These are phyloP conservation scores for Aurelia sp. DNA, from an alignment of 30 jellyfish, hydroid and myxozoan species.

Conservation along the genomic window DNA sequence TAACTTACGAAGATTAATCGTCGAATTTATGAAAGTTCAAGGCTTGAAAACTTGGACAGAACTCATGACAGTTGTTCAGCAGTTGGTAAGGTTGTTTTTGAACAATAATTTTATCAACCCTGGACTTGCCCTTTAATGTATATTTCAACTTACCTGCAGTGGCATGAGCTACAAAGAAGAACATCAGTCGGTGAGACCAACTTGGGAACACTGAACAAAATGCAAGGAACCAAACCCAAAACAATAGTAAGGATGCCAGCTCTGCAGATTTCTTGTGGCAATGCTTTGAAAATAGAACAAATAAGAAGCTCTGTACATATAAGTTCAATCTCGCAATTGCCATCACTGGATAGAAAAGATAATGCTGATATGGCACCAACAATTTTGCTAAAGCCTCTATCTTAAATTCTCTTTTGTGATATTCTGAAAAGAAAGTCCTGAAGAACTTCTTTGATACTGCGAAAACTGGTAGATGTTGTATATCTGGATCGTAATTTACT, in stretches of 20 bases:
- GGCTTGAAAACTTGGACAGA: too few relatives aligned
- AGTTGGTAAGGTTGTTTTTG: too few relatives aligned
- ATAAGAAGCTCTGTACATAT: constrained; percentile 88
- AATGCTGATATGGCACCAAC: constrained; percentile 82
- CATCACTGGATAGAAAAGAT: constrained; percentile 85
- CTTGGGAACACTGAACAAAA: constrained; percentile 66
- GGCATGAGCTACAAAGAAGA: constrained; percentile 80
- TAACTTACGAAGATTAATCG: too few relatives aligned
- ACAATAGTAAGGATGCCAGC: constrained; percentile 38
- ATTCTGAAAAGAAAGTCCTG: constrained; percentile 77
- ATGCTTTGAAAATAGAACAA: constrained; percentile 28
- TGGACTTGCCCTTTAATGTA: too few relatives aligned
- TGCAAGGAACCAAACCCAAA: constrained; percentile 80
- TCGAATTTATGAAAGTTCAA: too few relatives aligned
- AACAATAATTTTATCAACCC: too few relatives aligned
- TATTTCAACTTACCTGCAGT: constrained; percentile 75
- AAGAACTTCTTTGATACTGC: constrained; percentile 87
- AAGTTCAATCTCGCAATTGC: constrained; percentile 90
- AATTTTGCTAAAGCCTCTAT: constrained; percentile 69
- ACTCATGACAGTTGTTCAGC: too few relatives aligned
- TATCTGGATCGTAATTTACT: constrained; percentile 88
- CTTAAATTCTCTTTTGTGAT: constrained; percentile 68
- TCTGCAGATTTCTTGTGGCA: constrained; percentile 38
- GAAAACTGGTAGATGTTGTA: constrained; percentile 92
- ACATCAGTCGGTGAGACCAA: constrained; percentile 54